Conservation (phyloP, 2,113 vertebrate species). For the Ceyx melanurus region DNA sequence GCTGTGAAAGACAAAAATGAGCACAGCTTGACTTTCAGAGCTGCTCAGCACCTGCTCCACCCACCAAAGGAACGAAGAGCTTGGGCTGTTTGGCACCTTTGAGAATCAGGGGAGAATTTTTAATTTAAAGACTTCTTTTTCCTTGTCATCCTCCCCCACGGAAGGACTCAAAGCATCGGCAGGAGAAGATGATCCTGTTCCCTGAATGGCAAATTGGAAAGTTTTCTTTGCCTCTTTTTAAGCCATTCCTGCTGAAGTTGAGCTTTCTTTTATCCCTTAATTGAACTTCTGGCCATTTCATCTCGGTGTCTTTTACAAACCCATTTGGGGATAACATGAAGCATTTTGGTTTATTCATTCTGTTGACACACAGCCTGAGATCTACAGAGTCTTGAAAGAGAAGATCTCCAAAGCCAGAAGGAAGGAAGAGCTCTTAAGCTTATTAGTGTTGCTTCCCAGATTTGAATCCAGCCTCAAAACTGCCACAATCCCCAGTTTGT, state of each 20-base stretch:
- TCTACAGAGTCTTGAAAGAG: not conserved
- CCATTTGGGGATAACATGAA: not conserved
- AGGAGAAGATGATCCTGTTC: constrained; percentile 28
- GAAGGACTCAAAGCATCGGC: constrained; percentile 56
- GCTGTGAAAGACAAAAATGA: constrained; percentile 61
- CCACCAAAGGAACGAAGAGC: constrained; percentile 48
- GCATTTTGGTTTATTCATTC: constrained; percentile 38
- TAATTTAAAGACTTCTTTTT: constrained; percentile 63
- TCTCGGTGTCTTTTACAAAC: not conserved
- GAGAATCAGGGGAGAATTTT: constrained; percentile 59
- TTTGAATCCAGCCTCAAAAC: not conserved
- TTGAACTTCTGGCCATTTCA: constrained; percentile 39
- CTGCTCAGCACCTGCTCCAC: constrained; percentile 59
- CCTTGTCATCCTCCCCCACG: constrained; percentile 47
- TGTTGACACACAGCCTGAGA: not conserved
- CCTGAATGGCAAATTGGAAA: constrained; percentile 52
- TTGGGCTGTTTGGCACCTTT: constrained; percentile 58
- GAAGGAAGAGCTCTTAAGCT: not conserved
- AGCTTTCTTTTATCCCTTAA: constrained; percentile 32
- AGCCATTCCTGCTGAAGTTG: constrained; percentile 25
- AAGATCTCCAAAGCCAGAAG: not conserved
- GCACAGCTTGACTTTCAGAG: constrained; percentile 61
- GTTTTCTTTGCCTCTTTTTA: constrained; percentile 37
- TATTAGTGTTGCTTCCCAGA: not conserved
- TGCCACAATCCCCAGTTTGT: not conserved